Evolutionary conservation across 2,113 vertebrate species (phyloP).

Genomic region (Geothlypis trichas): DNA sequence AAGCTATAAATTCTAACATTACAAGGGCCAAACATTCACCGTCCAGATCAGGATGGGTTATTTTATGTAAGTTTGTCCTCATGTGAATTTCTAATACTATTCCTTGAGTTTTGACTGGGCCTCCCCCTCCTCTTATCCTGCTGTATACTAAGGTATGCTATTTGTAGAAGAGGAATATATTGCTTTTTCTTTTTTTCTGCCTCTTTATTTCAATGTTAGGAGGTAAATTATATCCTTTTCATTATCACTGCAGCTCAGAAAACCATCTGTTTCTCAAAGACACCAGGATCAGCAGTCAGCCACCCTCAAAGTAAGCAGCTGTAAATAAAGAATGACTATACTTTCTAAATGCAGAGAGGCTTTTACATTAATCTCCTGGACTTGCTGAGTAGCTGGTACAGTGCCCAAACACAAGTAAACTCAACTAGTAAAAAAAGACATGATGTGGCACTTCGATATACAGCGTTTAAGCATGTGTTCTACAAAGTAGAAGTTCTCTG

Average conservation of each 20-base stretch:
- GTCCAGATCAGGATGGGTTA: background rate
- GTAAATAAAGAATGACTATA: conserved; percentile 31
- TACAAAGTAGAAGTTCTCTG: background rate
- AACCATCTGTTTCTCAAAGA: conserved; percentile 58
- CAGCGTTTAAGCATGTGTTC: background rate
- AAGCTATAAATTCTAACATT: conserved; percentile 54
- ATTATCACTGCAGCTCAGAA: conserved; percentile 46
- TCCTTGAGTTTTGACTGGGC: background rate
- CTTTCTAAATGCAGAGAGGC: conserved; percentile 51
- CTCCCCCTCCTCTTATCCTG: background rate
- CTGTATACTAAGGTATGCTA: background rate
- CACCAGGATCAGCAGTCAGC: conserved; percentile 46
- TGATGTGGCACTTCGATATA: conserved; percentile 32
- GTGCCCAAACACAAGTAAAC: conserved; percentile 56
- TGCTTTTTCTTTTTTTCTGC: conserved; percentile 8
- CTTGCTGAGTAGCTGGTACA: conserved; percentile 27
- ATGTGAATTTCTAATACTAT: background rate
- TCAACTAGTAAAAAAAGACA: conserved; percentile 53
- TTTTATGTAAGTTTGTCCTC: conserved; percentile 5
- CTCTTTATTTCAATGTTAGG: conserved; percentile 28
- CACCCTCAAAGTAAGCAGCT: conserved; percentile 35
- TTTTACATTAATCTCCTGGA: conserved; percentile 43
- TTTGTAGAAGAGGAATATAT: background rate
- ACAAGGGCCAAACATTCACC: conserved; percentile 13
- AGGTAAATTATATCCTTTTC: conserved; percentile 51